A percentile compares a stretch with the other conserved stretches of the same genome.
Evolutionary conservation across 2,113 vertebrate species (phyloP).

Genomic region (Gymnarchus niloticus): DNA sequence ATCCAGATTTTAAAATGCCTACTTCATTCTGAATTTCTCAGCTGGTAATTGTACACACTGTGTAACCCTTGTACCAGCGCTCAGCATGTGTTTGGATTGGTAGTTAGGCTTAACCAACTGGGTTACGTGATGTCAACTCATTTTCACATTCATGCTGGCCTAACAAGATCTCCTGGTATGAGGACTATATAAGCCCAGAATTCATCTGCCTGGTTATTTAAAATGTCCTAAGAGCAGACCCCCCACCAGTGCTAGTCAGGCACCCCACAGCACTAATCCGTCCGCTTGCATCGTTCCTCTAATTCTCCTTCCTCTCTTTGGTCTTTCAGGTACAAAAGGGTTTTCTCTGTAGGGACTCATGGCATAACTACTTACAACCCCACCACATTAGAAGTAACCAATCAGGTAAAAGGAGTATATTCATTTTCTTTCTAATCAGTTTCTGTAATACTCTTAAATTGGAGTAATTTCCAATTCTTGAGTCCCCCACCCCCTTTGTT

Average conservation of each 20-base stretch:
- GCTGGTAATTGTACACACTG: too few species aligned
- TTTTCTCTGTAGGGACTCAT: constrained; percentile 94
- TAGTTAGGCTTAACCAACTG: not conserved
- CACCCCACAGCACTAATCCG: not conserved
- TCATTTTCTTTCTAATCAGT: not conserved
- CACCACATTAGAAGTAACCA: constrained; percentile 93
- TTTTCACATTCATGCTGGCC: too few species aligned
- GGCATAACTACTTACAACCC: constrained; percentile 97
- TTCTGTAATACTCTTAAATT: not conserved
- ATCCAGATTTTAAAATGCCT: too few species aligned
- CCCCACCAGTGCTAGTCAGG: too few species aligned
- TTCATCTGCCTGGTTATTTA: not conserved
- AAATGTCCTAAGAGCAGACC: not conserved
- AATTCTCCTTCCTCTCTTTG: constrained; percentile 17
- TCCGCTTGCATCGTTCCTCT: not conserved
- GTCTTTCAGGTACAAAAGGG: constrained; percentile 83
- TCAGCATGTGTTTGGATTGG: too few species aligned
- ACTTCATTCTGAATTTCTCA: too few species aligned
- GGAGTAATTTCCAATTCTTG: not conserved
- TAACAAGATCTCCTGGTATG: not conserved
- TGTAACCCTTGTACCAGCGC: too few species aligned
- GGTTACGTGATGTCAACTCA: not conserved
- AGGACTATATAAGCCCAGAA: not conserved
- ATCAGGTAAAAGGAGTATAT: constrained; percentile 76
- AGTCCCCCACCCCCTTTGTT: constrained; percentile 18